A percentile compares a stretch with the other conserved stretches of the same genome.
phyloP scores from a whole-genome alignment of 2,797 vertebrate species.

The Lacerta viridis region DNA sequence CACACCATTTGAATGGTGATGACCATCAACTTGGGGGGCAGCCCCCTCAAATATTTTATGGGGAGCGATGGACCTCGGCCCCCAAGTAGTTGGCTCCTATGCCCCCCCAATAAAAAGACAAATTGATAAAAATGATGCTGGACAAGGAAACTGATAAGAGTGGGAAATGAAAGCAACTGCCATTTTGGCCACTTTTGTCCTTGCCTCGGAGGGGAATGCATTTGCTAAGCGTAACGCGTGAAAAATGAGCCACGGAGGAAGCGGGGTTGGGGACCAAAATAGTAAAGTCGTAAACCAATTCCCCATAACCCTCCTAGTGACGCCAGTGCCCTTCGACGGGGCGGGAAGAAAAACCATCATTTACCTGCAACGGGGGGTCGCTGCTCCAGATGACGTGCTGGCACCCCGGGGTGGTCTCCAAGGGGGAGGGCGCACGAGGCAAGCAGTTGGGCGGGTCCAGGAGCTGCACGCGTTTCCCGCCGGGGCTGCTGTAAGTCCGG shows the following conservation, averaged over 20 bases:
- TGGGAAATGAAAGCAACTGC: neutral
- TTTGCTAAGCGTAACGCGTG: neutral
- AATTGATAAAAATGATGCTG: neutral
- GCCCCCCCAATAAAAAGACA: no score
- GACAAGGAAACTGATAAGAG: neutral
- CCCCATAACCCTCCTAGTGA: neutral
- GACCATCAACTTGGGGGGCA: no score
- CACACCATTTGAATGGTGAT: no score
- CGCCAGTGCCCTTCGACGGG: no score
- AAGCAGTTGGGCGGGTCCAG: slow-evolving; percentile 68
- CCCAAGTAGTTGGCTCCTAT: no score
- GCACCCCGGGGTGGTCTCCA: slow-evolving; percentile 67
- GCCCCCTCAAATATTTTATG: no score
- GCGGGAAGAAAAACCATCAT: neutral
- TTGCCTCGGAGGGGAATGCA: neutral
- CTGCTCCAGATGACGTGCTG: slow-evolving; percentile 70
- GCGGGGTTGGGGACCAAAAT: neutral
- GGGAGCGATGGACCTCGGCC: no score
- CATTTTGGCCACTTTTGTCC: no score
- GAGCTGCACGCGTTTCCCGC: slow-evolving; percentile 72
- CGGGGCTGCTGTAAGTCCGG: slow-evolving; percentile 80
- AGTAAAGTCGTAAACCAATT: neutral
- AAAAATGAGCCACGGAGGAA: neutral
- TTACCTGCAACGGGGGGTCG: slow-evolving; percentile 76
- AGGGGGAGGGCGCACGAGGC: slow-evolving; percentile 66